Conservation (phyloP, 2,113 vertebrate species). For the Podarcis muralis region DNA sequence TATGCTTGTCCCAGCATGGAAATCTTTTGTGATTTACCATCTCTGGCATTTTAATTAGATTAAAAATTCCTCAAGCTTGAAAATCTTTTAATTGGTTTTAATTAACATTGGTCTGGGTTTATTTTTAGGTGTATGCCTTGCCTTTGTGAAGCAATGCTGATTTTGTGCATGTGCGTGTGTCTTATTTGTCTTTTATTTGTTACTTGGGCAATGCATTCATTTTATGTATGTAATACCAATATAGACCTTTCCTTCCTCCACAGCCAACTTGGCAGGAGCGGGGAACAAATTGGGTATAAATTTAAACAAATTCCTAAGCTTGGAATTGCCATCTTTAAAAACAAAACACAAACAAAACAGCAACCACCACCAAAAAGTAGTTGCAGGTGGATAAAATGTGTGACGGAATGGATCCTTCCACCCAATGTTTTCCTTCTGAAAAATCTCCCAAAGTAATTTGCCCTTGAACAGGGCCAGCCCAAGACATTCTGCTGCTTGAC, state of each 20-base stretch:
- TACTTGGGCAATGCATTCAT: constrained; percentile 5
- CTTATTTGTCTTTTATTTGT: not conserved
- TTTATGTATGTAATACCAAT: not conserved
- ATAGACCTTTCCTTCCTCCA: not conserved
- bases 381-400: no score
- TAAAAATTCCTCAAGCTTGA: constrained; percentile 30
- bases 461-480: no score
- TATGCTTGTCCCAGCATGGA: constrained; percentile 17
- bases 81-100: constrained; percentile 6
- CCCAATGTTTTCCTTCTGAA: no score
- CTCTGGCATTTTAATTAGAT: constrained; percentile 17
- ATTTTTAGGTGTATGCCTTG: not conserved
- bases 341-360: no score
- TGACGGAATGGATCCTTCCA: no score
- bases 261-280: no score
- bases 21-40: constrained; percentile 9
- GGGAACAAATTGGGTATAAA: not conserved
- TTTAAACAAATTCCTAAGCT: not conserved
- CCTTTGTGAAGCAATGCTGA: not conserved
- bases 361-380: no score
- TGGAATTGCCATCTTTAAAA: no score
- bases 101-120: constrained; percentile 1
- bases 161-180: not conserved
- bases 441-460: no score
- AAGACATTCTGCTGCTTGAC: no score